Evolutionary conservation across 2,888 invertebrate species (phyloP), one percentile per base, ranked within the genome.

Genomic region (Lordiphosa fenestrarum): DNA sequence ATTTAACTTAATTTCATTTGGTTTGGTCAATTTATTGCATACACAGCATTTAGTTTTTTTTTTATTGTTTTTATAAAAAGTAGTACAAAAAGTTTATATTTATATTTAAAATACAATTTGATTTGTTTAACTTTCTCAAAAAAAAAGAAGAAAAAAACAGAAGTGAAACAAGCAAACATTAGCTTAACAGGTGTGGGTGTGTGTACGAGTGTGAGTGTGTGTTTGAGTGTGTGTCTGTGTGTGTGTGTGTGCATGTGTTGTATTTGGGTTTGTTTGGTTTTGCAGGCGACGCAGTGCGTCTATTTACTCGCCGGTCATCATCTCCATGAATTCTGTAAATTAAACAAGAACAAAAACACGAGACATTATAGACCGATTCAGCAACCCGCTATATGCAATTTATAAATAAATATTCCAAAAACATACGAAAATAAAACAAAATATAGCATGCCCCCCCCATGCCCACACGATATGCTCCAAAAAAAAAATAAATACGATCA

Each of bases 261-360:
- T 51, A 19, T 58, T 23, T 47, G 35, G 49, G 38, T 38, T 49
- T 53, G 44, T 44, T 15, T 38, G 35, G 59, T 54, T 67, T 59
- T 53, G 70, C 65, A 58, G 51, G 35, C 53, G 62, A 52, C 68
- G 67, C 60, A 62, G 35, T 64, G 62, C 63, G 63, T 69, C 62
- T 64, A 69, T 88, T 93, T 94, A 95, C 93, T 96, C 95, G 90
- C 96, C 96, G 71, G 96, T 96, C 96, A 96, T 96, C 96, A 96
- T 96, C 90, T 96, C 96, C 96, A 96, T 96, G 91, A 96, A 96
- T 92, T 96, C 96, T 96, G 93, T 74, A 94, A 94, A 88, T 76
- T 47, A 15, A 44, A 33, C 30, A 30, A 30, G 2, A 30, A 30
- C 9, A 30, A 84, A 90, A 67, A 73, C 64, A 64, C 60, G 61